Base-by-base conservation (phyloP, 2,113 vertebrate genomes). In the Gnathonemus echidnorhynchus region DNA sequence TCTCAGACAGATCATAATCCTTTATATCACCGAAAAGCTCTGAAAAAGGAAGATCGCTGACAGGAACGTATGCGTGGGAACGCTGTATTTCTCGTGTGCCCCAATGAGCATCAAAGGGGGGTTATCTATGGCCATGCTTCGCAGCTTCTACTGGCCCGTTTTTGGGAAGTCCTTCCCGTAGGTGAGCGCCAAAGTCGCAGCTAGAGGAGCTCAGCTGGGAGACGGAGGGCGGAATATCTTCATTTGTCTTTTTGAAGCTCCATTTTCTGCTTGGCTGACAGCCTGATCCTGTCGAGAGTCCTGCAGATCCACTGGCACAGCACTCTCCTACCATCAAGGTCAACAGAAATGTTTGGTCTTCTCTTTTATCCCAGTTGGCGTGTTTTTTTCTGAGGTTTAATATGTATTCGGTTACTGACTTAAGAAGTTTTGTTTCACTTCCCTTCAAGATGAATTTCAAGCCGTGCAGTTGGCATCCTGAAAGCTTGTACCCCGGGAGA, bases 121-220 rank as follows among this genome's bases (percentile, higher is more conserved):
- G 70, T 77, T 42, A 80, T 80, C 35, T 80, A 13, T 80, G 74
- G 1, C 74, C 35, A 42, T 39, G 15, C 74, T 19, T 4, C 19
- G 35, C 70, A 77, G 31, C 15, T 35, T 11, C 74, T 42, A 27
- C 17, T 6, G 74, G 13, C 1, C 5, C 31, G 31, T 80, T 42
- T 80, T 80, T 21, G 74, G 74, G 74, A 80, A 39, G 35, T 77
- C 74, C 74, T 77, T 77, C 31, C 70, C 31, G 74, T 39, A 7
- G 74, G 13, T 42, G 74, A 77, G 7, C 74, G 46, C 21, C 74
- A 80, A 19, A 80, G 74, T 17, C 74, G 31, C 74, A 35, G 74
- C 74, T 42, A 0, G 98, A 98, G 92, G 97, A 96, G 74, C 96
- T 97, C 13, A 96, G 96, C 93, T 99, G 98, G 96, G 98, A 99